A percentile compares a stretch with the other conserved stretches of the same genome.
Conservation (phyloP, 2,888 invertebrate species). For the Horisme vitalbata region DNA sequence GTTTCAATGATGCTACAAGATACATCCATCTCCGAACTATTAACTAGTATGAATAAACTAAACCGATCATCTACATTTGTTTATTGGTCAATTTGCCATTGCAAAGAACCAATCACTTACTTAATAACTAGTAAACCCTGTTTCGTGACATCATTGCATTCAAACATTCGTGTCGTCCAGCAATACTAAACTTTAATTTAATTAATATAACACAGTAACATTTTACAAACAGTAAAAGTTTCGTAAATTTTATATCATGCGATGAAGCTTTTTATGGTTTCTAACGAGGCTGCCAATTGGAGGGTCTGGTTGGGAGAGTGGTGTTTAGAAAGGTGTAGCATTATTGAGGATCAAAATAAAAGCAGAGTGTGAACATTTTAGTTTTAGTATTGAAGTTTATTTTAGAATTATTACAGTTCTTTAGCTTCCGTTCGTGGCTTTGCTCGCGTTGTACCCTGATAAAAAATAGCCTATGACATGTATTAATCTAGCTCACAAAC, state of each 20-base stretch:
- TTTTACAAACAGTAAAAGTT: conserved; percentile 22
- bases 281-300: conserved; percentile 18
- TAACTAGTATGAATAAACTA: too few relatives aligned
- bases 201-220: conserved; percentile 20
- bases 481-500: too few relatives aligned
- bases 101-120: conserved; percentile 1
- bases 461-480: too few relatives aligned
- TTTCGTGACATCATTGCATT: conserved; percentile 5
- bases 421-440: too few relatives aligned
- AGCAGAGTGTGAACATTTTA: too few relatives aligned
- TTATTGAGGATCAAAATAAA: too few relatives aligned
- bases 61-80: background rate
- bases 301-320: conserved; percentile 5
- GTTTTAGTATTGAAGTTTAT: too few relatives aligned
- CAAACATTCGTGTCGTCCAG: conserved; percentile 5
- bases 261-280: conserved; percentile 23
- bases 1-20: too few relatives aligned
- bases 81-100: background rate
- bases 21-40: too few relatives aligned
- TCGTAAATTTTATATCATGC: conserved; percentile 18
- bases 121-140: background rate
- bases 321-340: background rate
- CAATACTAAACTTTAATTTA: conserved; percentile 16
- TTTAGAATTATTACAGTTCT: too few relatives aligned
- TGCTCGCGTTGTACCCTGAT: too few relatives aligned